Evolutionary conservation across 2,113 vertebrate species (phyloP).

Genomic region (Thryonomys swinderianus): DNA sequence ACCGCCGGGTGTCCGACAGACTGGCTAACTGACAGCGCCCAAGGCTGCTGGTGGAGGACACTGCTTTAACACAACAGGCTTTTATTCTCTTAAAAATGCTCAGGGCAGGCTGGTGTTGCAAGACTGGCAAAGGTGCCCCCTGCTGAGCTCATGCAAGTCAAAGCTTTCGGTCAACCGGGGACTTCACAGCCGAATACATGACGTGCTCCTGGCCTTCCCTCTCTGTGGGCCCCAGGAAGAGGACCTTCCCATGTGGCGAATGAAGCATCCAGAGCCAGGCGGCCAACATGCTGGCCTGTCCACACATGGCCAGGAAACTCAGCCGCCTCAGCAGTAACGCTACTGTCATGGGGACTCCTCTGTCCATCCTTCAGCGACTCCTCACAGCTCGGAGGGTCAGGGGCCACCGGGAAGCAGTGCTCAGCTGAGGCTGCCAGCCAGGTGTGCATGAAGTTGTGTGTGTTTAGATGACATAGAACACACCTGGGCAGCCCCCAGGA

Average conservation of each 20-base stretch:
- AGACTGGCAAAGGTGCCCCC: slow-evolving; percentile 73
- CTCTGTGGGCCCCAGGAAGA: not conserved
- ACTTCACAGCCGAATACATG: slow-evolving; percentile 71
- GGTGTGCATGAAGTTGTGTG: fast-evolving
- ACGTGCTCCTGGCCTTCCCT: not conserved
- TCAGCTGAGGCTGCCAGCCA: not conserved
- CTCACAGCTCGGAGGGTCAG: not conserved
- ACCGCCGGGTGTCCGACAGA: slow-evolving; percentile 50
- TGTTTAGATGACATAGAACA: not conserved
- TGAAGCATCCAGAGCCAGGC: slow-evolving; percentile 57
- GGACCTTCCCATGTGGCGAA: slow-evolving; percentile 20
- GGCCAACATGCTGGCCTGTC: slow-evolving; percentile 25
- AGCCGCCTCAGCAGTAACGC: not conserved
- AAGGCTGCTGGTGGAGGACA: slow-evolving; percentile 33
- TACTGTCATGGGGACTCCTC: not conserved
- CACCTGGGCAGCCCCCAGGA: not conserved
- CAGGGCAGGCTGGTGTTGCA: slow-evolving; percentile 32
- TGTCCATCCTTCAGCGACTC: not conserved
- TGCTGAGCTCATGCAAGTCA: slow-evolving; percentile 73
- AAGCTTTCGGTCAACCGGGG: slow-evolving; percentile 62
- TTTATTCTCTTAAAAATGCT: slow-evolving; percentile 76
- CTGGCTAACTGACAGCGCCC: slow-evolving; percentile 43
- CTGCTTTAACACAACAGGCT: slow-evolving; percentile 74
- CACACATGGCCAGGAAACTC: not conserved
- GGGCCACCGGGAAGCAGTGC: not conserved